Evolutionary conservation across 2,797 vertebrate genomes (phyloP), one percentile per base, ranked within the genome.

Genomic region (Mergus octosetaceus): DNA sequence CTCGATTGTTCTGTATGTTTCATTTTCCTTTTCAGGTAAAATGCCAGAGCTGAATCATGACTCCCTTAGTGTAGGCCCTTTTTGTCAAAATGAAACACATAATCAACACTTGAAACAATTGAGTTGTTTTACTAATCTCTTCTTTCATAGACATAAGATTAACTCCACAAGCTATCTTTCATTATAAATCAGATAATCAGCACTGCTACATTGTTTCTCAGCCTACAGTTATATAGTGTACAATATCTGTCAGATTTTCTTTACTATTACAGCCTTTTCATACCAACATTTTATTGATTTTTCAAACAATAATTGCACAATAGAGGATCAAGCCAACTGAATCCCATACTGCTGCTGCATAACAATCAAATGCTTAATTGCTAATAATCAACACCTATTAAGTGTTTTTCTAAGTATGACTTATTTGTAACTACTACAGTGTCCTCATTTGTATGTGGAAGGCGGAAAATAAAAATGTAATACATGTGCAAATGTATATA

Each of bases 81-180:
- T 92, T 90, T 89, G 83, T 96, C 73, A 89, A 51, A 94, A 88
- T 77, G 11, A 95, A 95, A 90, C 56, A 34, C 78, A 90, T 90
- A 93, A 96, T 93, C 77, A 94, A 92, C 74, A 95, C 17, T 89
- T 97, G 94, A 94, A 96, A 85, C 60, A 95, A 94, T 80, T 78
- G 74, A 86, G 51, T 36, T 90, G 36, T 94, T 94, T 93, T 94
- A 53, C 49, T 96, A 91, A 94, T 91, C 56, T 90, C 19, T 72
- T 90, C 7, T 95, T 92, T 95, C 58, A 32, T 74, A 68, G 81
- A 65, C 34, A 9, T 3, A 75, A 76, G 73, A 96, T 97, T 97
- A 96, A 94, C 76, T 94, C 74, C 78, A 51, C 20, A 91, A 95
- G 56, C 32, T 3, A 2, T 88, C 58, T 96, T 93, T 94, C 78